Evolutionary conservation across 2,113 vertebrate genomes (phyloP).

Genomic region (Sapajus apella): DNA sequence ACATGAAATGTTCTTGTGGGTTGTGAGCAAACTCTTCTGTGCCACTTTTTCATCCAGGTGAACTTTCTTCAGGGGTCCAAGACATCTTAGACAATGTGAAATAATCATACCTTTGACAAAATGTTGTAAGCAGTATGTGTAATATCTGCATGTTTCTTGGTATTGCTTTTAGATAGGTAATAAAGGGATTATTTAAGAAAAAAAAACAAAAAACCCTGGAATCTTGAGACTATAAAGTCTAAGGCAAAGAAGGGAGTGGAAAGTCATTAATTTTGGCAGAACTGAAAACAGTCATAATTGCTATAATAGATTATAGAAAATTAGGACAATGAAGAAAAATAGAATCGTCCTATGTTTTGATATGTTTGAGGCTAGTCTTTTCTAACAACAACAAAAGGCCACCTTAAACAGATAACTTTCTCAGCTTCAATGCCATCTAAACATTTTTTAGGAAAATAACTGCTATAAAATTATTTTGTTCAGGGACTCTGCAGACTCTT

Average conservation of each 20-base stretch:
- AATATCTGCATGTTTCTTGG: background rate
- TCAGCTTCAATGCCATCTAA: background rate
- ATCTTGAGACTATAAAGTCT: background rate
- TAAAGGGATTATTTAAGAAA: background rate
- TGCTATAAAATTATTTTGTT: background rate
- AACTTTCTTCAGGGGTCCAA: background rate
- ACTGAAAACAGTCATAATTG: background rate
- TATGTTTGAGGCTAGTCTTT: conserved; percentile 12
- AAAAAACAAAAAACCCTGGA: background rate
- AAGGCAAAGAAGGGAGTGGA: background rate
- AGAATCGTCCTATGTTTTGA: background rate
- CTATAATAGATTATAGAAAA: background rate
- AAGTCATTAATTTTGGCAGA: background rate
- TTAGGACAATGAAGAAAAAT: background rate
- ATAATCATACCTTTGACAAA: background rate
- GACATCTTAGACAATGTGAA: background rate
- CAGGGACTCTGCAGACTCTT: background rate
- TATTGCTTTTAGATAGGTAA: background rate
- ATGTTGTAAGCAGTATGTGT: background rate
- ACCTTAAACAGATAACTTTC: background rate
- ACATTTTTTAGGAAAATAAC: conserved; percentile 18
- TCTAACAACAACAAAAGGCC: background rate
- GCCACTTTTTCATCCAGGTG: background rate
- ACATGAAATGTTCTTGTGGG: background rate
- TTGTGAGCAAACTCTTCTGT: background rate